phyloP scores from a whole-genome alignment of 2,797 vertebrate species.

The Gymnoscopelus braueri region DNA sequence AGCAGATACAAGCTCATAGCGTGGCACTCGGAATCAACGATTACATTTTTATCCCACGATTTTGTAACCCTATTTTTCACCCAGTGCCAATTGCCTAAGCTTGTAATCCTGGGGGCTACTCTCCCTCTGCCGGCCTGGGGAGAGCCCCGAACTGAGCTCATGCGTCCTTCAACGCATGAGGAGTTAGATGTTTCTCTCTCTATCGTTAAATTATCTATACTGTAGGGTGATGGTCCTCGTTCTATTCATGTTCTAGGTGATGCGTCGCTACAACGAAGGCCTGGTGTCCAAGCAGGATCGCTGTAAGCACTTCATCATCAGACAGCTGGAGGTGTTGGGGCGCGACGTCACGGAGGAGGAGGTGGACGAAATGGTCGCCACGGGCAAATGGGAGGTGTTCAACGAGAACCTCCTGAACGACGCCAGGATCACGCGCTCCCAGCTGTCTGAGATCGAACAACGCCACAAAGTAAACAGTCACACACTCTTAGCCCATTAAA shows the following conservation, averaged over 20 bases:
- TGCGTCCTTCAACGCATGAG: no score
- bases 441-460: constrained; percentile 93
- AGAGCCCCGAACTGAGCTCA: no score
- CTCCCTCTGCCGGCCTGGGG: no score
- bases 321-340: constrained; percentile 92
- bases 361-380: constrained; percentile 90
- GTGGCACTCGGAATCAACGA: no score
- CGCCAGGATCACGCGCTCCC: constrained; percentile 88
- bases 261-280: constrained; percentile 88
- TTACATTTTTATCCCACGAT: no score
- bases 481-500: not conserved
- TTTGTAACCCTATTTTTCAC: no score
- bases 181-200: no score
- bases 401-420: constrained; percentile 94
- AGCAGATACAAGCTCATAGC: no score
- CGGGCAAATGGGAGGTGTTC: constrained; percentile 96
- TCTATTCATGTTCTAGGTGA: constrained; percentile 67
- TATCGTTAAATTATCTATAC: no score
- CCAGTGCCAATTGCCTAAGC: no score
- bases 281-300: constrained; percentile 90
- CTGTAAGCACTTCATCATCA: constrained; percentile 91
- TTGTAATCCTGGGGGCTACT: no score
- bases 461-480: constrained; percentile 80
- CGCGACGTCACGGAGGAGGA: constrained; percentile 89
- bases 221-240: no score